A percentile compares a stretch with the other conserved stretches of the same genome.
Evolutionary conservation across 2,113 vertebrate species (phyloP).

Genomic region (Pelvicachromis taeniatus): DNA sequence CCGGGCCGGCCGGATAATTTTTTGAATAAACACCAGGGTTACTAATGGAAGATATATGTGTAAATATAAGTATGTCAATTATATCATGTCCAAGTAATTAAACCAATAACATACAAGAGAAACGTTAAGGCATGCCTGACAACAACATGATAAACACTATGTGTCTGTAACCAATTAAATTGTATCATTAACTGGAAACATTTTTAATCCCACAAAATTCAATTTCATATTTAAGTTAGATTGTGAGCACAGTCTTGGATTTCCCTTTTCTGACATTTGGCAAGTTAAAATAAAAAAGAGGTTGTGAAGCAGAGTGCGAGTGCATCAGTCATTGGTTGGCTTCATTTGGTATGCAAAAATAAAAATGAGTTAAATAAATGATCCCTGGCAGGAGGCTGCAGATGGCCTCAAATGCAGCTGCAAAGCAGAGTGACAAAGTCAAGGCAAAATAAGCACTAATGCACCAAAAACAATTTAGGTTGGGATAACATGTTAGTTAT

Average conservation of each 20-base stretch:
- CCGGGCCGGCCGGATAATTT: no score
- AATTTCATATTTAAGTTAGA: not conserved
- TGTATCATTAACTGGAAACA: no score
- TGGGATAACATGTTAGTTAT: no score
- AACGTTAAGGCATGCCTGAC: no score
- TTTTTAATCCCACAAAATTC: not conserved
- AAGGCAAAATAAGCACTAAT: not conserved
- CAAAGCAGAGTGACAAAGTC: not conserved
- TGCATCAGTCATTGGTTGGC: slow-evolving; percentile 25
- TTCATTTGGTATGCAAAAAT: slow-evolving; percentile 47
- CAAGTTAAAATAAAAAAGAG: not conserved
- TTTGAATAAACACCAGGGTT: no score
- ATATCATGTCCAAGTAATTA: no score
- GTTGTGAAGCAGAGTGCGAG: slow-evolving; percentile 23
- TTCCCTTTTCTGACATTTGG: not conserved
- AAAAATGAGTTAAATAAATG: slow-evolving; percentile 29
- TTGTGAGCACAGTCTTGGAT: not conserved
- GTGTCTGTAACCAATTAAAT: no score
- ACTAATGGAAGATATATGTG: no score
- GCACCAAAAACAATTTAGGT: not conserved
- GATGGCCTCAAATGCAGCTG: slow-evolving; percentile 6
- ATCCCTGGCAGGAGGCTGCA: slow-evolving; percentile 4
- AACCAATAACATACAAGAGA: no score
- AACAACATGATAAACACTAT: no score
- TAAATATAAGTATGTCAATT: no score